Percentiles rank a stretch among this genome's conserved stretches.
phyloP scores from a whole-genome alignment of 2,888 invertebrate genomes.

The Parnassius smintheus region DNA sequence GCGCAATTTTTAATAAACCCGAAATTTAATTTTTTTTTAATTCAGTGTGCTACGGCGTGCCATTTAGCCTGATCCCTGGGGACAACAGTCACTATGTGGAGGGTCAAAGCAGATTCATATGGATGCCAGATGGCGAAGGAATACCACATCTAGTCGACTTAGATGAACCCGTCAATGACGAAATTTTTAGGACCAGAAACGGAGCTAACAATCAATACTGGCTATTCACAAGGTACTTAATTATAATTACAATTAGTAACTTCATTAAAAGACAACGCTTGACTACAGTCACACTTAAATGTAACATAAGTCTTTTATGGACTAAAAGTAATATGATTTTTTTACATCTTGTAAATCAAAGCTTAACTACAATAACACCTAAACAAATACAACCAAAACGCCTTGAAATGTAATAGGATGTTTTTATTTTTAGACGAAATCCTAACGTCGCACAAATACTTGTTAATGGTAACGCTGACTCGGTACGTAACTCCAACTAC shows the following conservation, averaged over 20 bases:
- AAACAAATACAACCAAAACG: too few relatives aligned
- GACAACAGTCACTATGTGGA: slow-evolving; percentile 43
- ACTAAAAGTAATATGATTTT: too few relatives aligned
- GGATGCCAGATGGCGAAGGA: slow-evolving; percentile 43
- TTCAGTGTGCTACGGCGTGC: slow-evolving; percentile 23
- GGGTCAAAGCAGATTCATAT: slow-evolving; percentile 41
- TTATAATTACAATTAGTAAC: too few relatives aligned
- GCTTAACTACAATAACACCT: too few relatives aligned
- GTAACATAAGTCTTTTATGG: too few relatives aligned
- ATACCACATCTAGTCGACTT: slow-evolving; percentile 41
- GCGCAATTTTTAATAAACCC: neutral
- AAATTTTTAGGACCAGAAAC: slow-evolving; percentile 29
- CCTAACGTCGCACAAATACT: slow-evolving; percentile 50
- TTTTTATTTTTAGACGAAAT: slow-evolving; percentile 43
- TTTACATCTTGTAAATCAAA: too few relatives aligned
- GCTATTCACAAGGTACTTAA: slow-evolving; percentile 39
- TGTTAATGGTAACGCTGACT: slow-evolving; percentile 47
- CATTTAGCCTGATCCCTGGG: slow-evolving; percentile 29
- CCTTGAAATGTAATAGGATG: too few relatives aligned
- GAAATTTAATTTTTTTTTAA: neutral
- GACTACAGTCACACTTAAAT: too few relatives aligned
- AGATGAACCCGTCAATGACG: slow-evolving; percentile 31
- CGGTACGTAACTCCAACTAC: slow-evolving; percentile 52
- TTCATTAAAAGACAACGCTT: too few relatives aligned
- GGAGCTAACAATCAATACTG: slow-evolving; percentile 41